These are phyloP conservation scores for Tetheella fluctuosa DNA, from an alignment of 2,888 invertebrate species.

Conservation along the genomic window DNA sequence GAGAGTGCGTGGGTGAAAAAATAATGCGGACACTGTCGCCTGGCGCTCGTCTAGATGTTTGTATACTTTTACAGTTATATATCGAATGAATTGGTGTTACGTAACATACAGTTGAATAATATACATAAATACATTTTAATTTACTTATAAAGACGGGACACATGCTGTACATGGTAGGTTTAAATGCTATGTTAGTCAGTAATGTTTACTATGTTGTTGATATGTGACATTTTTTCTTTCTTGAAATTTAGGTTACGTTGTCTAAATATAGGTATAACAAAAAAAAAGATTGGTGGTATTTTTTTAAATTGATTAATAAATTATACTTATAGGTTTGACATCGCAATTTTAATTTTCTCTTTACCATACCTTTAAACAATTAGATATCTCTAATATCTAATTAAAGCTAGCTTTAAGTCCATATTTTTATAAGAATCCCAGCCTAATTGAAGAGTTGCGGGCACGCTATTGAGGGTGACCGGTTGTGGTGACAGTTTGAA, in stretches of 20 bases:
- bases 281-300: too few relatives aligned
- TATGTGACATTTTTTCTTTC: too few relatives aligned
- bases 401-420: background rate
- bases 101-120: conserved; percentile 6
- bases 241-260: too few relatives aligned
- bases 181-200: too few relatives aligned
- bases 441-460: conserved; percentile 58
- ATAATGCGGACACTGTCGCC: conserved; percentile 50
- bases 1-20: conserved; percentile 59
- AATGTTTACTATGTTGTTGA: too few relatives aligned
- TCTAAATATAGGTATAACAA: too few relatives aligned
- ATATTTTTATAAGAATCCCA: conserved; percentile 52
- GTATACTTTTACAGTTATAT: conserved; percentile 39
- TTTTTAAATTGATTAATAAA: too few relatives aligned
- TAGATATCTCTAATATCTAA: too few relatives aligned
- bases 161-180: background rate
- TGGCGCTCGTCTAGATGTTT: conserved; percentile 42
- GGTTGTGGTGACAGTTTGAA: conserved; percentile 61
- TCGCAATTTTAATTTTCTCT: too few relatives aligned
- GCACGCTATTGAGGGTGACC: conserved; percentile 66
- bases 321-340: too few relatives aligned
- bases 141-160: background rate
- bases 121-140: conserved; percentile 8
- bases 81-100: conserved; percentile 27
- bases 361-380: too few relatives aligned